These are phyloP conservation scores for Catostylus mosaicus DNA, from an alignment of 30 jellyfish, hydroid and myxozoan species.

Conservation along the genomic window DNA sequence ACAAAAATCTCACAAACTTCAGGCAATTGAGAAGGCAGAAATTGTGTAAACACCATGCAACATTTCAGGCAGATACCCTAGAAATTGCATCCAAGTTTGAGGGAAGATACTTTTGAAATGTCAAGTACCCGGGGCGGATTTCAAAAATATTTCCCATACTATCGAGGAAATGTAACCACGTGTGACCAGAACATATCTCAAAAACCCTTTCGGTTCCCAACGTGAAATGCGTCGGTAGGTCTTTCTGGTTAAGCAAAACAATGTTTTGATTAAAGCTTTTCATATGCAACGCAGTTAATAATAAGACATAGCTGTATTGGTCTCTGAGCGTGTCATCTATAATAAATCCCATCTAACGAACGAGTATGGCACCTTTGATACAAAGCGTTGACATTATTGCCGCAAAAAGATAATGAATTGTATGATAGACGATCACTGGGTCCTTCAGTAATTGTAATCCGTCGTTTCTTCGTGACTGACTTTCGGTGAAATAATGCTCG, in stretches of 20 bases:
- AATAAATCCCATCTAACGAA: conserved; percentile 1
- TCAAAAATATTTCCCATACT: too few relatives aligned
- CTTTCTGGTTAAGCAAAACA: background rate
- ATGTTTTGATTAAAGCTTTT: background rate
- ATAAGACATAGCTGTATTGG: background rate
- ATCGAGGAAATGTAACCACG: too few relatives aligned
- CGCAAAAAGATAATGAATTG: conserved; percentile 4
- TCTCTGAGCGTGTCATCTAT: background rate
- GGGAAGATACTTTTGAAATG: too few relatives aligned
- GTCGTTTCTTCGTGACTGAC: background rate
- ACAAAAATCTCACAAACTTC: too few relatives aligned
- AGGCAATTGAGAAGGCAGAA: too few relatives aligned
- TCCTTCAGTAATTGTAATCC: conserved; percentile 18
- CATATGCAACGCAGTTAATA: background rate
- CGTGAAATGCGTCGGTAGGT: background rate
- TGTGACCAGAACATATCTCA: too few relatives aligned
- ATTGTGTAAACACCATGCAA: too few relatives aligned
- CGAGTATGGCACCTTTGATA: background rate
- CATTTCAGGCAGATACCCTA: too few relatives aligned
- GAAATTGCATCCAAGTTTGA: too few relatives aligned
- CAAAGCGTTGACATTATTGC: background rate
- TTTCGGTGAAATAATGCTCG: conserved; percentile 45
- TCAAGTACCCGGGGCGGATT: too few relatives aligned
- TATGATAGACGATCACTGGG: background rate
- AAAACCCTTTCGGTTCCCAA: background rate